phyloP scores from a whole-genome alignment of 1,140 invertebrate genomes.

The Brachionus manjavacas region DNA sequence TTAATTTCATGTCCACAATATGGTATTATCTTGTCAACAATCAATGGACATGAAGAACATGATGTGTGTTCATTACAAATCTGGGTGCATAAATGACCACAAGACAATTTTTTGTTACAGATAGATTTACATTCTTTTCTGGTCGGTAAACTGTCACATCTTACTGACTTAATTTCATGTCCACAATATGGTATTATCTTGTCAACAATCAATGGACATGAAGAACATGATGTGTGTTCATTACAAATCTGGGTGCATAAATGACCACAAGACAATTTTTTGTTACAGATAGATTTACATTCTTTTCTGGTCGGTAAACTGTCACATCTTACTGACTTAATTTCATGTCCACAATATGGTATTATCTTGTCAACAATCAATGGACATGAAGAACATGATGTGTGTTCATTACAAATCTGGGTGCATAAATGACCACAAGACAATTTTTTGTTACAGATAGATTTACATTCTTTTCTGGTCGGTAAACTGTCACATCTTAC shows the following conservation, averaged over 20 bases:
- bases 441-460: not conserved
- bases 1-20: not conserved
- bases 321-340: not conserved
- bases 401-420: not conserved
- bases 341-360: slow-evolving; percentile 2
- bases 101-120: slow-evolving; percentile 3
- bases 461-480: not conserved
- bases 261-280: not conserved
- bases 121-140: slow-evolving; percentile 25
- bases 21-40: not conserved
- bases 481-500: not conserved
- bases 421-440: not conserved
- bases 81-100: not conserved
- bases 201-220: not conserved
- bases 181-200: not conserved
- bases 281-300: slow-evolving; percentile 41
- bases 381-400: not conserved
- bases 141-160: not conserved
- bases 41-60: not conserved
- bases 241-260: not conserved
- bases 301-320: not conserved
- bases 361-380: not conserved
- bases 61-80: not conserved
- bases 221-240: not conserved
- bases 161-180: not conserved